A percentile compares a stretch with the other conserved stretches of the same genome.
These are phyloP conservation scores for Palythoa grandis DNA, from an alignment of 92 coral and sea anemone genomes.

Conservation along the genomic window DNA sequence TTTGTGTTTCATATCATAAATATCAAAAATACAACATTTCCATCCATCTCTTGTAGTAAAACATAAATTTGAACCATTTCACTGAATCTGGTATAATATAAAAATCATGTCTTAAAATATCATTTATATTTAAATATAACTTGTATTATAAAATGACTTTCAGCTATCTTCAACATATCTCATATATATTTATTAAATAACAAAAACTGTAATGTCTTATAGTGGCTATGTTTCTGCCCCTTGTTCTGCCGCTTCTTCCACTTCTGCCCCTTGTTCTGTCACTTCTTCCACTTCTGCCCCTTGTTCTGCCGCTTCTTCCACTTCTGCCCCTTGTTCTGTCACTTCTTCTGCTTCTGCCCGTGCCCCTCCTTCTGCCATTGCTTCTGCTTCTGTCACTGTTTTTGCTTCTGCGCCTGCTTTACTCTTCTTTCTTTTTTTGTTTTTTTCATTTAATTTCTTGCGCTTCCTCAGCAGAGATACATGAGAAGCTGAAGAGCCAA, in stretches of 20 bases:
- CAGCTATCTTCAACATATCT: too few species aligned
- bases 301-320: neutral
- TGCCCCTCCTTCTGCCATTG: neutral
- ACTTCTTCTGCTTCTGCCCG: neutral
- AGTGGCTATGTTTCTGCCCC: too few species aligned
- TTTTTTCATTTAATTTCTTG: constrained; percentile 24
- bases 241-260: too few species aligned
- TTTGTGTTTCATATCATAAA: constrained; percentile 38
- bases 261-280: too few species aligned
- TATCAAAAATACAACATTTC: constrained; percentile 42
- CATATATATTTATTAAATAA: too few species aligned
- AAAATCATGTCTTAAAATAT: neutral
- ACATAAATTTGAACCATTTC: constrained; percentile 48
- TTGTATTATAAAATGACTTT: too few species aligned
- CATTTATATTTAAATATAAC: neutral
- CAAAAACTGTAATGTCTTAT: too few species aligned
- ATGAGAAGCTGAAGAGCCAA: constrained; percentile 40
- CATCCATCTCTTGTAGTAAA: constrained; percentile 44
- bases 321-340: neutral
- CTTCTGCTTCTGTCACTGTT: neutral
- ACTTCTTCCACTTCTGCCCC: neutral
- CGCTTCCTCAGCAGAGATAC: constrained; percentile 43
- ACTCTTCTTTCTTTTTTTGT: constrained; percentile 12
- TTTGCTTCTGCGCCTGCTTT: constrained; percentile 22
- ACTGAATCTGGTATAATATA: constrained; percentile 5